Percentiles rank a stretch among this genome's conserved stretches.
phyloP scores from a whole-genome alignment of 2,888 invertebrate genomes.

The Pachymerium ferrugineum region DNA sequence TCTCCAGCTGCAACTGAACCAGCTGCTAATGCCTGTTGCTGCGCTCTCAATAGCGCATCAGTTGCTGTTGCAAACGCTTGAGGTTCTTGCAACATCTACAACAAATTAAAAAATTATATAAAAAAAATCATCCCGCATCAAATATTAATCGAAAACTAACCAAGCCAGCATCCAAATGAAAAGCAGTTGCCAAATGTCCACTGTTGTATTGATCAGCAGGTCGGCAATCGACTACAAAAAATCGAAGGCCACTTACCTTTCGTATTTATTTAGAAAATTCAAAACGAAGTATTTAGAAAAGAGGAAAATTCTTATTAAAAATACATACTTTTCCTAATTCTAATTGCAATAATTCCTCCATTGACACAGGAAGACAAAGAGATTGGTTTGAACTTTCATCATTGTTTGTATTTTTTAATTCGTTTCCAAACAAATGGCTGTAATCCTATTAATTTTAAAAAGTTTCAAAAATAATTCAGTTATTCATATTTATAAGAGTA shows the following conservation, averaged over 20 bases:
- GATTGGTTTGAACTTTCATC: conserved; percentile 61
- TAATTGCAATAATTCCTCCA: conserved; percentile 75
- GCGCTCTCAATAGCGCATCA: conserved; percentile 80
- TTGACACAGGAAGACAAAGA: conserved; percentile 91
- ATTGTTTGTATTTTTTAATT: not conserved
- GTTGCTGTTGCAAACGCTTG: conserved; percentile 90
- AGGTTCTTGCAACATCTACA: conserved; percentile 91
- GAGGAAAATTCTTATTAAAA: not conserved
- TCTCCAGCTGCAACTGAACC: conserved; percentile 60
- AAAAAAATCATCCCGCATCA: not conserved
- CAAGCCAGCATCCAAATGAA: conserved; percentile 93
- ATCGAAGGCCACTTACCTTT: conserved; percentile 57
- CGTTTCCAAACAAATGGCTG: not conserved
- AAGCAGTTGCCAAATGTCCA: conserved; percentile 94
- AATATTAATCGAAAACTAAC: conserved; percentile 46
- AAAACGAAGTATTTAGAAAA: not conserved
- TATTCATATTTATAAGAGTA: conserved; percentile 39
- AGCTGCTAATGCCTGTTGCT: conserved; percentile 80
- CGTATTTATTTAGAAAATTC: not conserved
- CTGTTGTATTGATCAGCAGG: conserved; percentile 95
- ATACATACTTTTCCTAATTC: conserved; percentile 35
- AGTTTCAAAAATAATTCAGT: conserved; percentile 2
- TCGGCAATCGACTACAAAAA: conserved; percentile 94
- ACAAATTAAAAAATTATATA: conserved; percentile 29
- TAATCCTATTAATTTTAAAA: conserved; percentile 16